A percentile compares a stretch with the other conserved stretches of the same genome.
Evolutionary conservation across 2,888 invertebrate genomes (phyloP).

Genomic region (Halictus ligatus): DNA sequence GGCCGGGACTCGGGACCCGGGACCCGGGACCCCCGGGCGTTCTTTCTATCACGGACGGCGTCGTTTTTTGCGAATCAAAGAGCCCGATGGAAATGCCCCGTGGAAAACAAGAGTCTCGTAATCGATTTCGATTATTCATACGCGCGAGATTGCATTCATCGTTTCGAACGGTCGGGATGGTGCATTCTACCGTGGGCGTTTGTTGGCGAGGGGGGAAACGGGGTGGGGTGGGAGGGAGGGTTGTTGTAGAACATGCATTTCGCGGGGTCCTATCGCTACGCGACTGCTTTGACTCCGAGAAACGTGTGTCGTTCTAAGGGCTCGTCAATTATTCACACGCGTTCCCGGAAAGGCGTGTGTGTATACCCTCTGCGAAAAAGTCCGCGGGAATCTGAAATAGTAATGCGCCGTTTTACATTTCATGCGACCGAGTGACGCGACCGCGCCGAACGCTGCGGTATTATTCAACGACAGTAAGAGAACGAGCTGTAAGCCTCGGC

Average conservation of each 20-base stretch:
- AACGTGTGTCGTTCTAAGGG: not conserved
- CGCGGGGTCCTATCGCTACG: not conserved
- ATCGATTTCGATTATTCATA: conserved; percentile 57
- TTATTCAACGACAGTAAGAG: conserved; percentile 59
- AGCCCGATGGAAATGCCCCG: not conserved
- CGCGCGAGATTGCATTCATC: conserved; percentile 23
- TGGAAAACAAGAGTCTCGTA: conserved; percentile 33
- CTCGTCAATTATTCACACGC: conserved; percentile 62
- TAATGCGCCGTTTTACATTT: conserved; percentile 67
- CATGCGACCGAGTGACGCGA: conserved; percentile 53
- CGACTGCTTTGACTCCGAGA: not conserved
- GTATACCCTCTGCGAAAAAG: conserved; percentile 40
- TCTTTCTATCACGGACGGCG: not conserved
- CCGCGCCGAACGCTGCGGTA: conserved; percentile 45
- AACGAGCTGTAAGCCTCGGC: conserved; percentile 54
- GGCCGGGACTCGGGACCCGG: not conserved
- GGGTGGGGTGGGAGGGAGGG: too few species aligned
- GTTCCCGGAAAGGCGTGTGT: conserved; percentile 34
- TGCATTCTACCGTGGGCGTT: not conserved
- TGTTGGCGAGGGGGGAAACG: not conserved
- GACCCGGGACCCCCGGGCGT: not conserved
- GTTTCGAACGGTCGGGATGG: not conserved
- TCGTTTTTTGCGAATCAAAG: conserved; percentile 19
- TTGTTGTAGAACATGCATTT: not conserved
- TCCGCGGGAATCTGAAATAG: conserved; percentile 57